phyloP scores from a whole-genome alignment of 2,797 vertebrate species.

The Lophura swinhoii region DNA sequence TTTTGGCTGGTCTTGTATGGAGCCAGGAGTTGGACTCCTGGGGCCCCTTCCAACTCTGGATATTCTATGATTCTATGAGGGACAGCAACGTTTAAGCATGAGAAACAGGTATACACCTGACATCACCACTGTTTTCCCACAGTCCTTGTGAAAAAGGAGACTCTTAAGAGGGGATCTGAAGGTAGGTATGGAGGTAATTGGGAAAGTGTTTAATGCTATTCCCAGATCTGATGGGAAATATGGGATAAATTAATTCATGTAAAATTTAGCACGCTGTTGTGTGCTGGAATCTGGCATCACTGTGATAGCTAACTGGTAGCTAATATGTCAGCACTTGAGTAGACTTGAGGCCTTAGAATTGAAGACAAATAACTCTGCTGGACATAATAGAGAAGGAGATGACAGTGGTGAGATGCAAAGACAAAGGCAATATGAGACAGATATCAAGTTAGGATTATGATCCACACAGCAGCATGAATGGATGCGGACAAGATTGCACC shows the following conservation, averaged over 20 bases:
- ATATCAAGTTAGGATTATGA: conserved; percentile 21
- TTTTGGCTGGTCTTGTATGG: too few species aligned
- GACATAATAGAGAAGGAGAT: not conserved
- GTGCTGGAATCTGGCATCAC: not conserved
- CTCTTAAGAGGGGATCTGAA: not conserved
- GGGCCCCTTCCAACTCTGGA: too few species aligned
- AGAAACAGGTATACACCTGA: not conserved
- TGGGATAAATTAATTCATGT: not conserved
- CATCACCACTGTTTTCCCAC: not conserved
- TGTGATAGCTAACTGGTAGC: not conserved
- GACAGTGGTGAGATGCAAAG: conserved; percentile 9
- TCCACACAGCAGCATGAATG: not conserved
- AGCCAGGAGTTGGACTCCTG: too few species aligned
- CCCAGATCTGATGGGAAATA: not conserved
- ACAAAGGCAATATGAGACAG: conserved; percentile 14
- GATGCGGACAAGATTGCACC: not conserved
- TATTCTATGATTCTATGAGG: not conserved
- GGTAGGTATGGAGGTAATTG: not conserved
- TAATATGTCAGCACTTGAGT: not conserved
- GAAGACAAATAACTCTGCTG: not conserved
- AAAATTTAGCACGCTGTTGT: not conserved
- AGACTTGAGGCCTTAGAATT: not conserved
- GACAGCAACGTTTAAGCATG: not conserved
- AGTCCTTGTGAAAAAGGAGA: not conserved
- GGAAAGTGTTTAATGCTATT: not conserved